Conservation (phyloP, 1,140 invertebrate genomes). For the Ruditapes philippinarum region DNA sequence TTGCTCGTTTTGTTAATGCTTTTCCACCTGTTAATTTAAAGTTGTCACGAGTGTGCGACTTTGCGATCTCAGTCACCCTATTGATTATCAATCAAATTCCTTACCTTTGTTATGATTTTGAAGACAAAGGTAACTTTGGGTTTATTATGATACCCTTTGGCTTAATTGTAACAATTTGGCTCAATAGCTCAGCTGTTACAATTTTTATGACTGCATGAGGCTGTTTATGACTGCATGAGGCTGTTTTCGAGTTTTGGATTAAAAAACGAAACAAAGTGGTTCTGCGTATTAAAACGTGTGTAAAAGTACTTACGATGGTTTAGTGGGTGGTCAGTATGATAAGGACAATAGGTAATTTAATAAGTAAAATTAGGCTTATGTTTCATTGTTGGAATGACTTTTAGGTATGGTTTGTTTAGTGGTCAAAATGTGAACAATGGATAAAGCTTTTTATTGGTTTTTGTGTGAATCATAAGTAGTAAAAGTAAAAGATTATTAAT, state of each 20-base stretch:
- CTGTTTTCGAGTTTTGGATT: neutral
- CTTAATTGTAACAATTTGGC: neutral
- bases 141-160: slow-evolving; percentile 32
- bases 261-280: neutral
- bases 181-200: slow-evolving; percentile 18
- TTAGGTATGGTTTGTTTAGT: neutral
- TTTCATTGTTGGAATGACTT: neutral
- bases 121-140: slow-evolving; percentile 37
- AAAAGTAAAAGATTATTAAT: slow-evolving; percentile 1
- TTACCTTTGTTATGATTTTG: slow-evolving; percentile 31
- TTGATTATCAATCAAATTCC: slow-evolving; percentile 44
- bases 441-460: neutral
- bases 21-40: slow-evolving; percentile 11
- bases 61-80: neutral
- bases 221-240: neutral
- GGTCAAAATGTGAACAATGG: neutral
- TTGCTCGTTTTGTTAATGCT: neutral
- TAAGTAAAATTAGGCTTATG: neutral
- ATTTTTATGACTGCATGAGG: neutral
- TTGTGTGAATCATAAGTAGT: slow-evolving; percentile 1
- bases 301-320: neutral
- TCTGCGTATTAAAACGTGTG: neutral
- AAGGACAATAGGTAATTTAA: slow-evolving; percentile 7
- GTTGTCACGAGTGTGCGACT: slow-evolving; percentile 6
- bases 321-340: slow-evolving; percentile 23